Percentiles rank a stretch among this genome's conserved stretches.
Evolutionary conservation across 2,797 vertebrate genomes (phyloP).

Genomic region (Etheostoma perlongum): DNA sequence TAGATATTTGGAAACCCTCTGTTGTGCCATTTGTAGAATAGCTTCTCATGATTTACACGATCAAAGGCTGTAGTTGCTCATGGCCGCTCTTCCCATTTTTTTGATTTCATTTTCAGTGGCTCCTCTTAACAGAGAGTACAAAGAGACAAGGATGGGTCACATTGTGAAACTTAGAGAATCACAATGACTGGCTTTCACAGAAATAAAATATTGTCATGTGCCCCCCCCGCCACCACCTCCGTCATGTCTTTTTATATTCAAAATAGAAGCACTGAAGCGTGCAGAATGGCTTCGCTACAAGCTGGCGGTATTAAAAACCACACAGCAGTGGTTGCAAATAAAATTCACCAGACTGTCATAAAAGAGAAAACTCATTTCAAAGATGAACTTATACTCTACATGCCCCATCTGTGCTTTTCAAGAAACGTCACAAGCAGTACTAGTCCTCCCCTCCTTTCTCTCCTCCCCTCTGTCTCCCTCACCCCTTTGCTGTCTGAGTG

Average conservation of each 20-base stretch:
- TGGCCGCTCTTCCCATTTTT: slow-evolving; percentile 34
- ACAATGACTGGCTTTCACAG: slow-evolving; percentile 47
- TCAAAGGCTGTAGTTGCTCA: not conserved
- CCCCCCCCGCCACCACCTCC: not conserved
- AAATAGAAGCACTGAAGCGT: slow-evolving; percentile 52
- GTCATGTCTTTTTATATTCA: slow-evolving; percentile 63
- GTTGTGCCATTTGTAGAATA: too few relatives aligned
- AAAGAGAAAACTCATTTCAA: slow-evolving; percentile 68
- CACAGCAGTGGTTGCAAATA: slow-evolving; percentile 54
- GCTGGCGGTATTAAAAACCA: slow-evolving; percentile 54
- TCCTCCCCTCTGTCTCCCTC: slow-evolving; percentile 53
- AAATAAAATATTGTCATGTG: slow-evolving; percentile 58
- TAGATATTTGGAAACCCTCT: too few relatives aligned
- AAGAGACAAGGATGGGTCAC: slow-evolving; percentile 26
- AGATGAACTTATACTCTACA: slow-evolving; percentile 69
- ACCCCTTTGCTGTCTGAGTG: slow-evolving; percentile 73
- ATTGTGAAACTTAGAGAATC: slow-evolving; percentile 47
- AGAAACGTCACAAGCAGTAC: slow-evolving; percentile 58
- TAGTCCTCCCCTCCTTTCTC: slow-evolving; percentile 41
- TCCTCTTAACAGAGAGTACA: slow-evolving; percentile 35
- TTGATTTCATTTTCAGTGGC: slow-evolving; percentile 48
- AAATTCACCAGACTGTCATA: slow-evolving; percentile 66
- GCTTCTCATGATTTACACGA: too few relatives aligned
- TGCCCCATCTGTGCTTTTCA: slow-evolving; percentile 72
- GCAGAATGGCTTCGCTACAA: slow-evolving; percentile 58